A percentile compares a stretch with the other conserved stretches of the same genome.
Conservation (phyloP, 2,797 vertebrate genomes). For the Chelon labrosus region DNA sequence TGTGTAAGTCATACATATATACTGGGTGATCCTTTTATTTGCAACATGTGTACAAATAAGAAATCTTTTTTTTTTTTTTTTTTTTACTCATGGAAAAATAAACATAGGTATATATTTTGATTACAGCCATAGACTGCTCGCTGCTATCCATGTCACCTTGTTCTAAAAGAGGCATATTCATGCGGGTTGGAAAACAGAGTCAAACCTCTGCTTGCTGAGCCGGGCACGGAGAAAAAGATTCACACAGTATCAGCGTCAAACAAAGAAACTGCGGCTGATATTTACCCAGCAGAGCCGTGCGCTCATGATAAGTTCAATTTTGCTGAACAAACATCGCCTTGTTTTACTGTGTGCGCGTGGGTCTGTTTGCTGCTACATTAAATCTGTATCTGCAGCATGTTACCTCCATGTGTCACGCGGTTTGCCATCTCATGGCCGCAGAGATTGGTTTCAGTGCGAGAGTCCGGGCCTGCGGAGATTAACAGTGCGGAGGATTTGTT, state of each 20-base stretch:
- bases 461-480: conserved; percentile 15
- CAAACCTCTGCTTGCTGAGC: conserved; percentile 18
- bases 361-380: conserved; percentile 65
- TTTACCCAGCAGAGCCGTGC: conserved; percentile 58
- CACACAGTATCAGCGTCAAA: conserved; percentile 54
- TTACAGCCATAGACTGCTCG: conserved; percentile 6
- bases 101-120: conserved; percentile 28
- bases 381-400: conserved; percentile 56
- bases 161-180: too few relatives aligned
- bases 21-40: neutral
- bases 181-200: neutral
- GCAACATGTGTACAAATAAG: conserved; percentile 11
- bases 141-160: conserved; percentile 13
- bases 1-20: neutral
- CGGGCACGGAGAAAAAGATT: conserved; percentile 33
- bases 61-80: conserved; percentile 8
- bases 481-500: conserved; percentile 28
- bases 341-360: conserved; percentile 28
- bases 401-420: conserved; percentile 39
- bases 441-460: neutral
- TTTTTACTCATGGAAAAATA: conserved; percentile 12
- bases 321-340: conserved; percentile 63
- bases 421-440: conserved; percentile 28
- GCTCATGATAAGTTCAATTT: conserved; percentile 63
- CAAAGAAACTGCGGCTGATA: conserved; percentile 65